A percentile compares a stretch with the other conserved stretches of the same genome.
Evolutionary conservation across 2,113 vertebrate genomes (phyloP).

Genomic region (Bathybates hornii): DNA sequence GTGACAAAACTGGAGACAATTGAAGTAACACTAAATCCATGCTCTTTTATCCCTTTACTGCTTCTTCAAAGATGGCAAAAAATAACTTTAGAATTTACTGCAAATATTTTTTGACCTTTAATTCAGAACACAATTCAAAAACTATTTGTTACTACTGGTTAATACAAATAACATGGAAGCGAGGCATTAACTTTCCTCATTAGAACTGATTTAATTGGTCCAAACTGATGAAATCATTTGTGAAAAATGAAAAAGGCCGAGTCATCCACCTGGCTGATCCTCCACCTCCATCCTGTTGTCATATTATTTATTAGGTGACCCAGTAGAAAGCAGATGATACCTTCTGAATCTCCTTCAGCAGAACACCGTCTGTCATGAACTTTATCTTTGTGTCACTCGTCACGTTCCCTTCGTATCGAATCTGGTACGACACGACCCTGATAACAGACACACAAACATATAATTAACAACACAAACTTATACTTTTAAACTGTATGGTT

Average conservation of each 20-base stretch:
- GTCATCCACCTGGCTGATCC: background rate
- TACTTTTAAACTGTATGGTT: background rate
- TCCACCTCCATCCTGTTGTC: background rate
- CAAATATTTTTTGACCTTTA: background rate
- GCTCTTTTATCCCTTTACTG: background rate
- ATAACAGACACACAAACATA: background rate
- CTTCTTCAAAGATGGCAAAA: background rate
- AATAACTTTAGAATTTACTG: background rate
- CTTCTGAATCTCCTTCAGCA: constrained; percentile 95
- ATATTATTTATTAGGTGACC: background rate
- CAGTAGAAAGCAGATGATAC: constrained; percentile 44
- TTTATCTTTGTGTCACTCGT: constrained; percentile 88
- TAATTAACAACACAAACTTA: background rate
- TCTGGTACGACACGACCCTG: constrained; percentile 93
- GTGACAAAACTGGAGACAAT: background rate
- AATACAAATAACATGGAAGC: background rate
- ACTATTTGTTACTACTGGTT: background rate
- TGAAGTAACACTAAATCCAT: background rate
- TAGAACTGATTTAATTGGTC: background rate
- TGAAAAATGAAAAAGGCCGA: accelerated
- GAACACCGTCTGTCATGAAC: constrained; percentile 96
- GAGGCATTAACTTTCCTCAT: background rate
- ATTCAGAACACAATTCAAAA: background rate
- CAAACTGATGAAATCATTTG: background rate
- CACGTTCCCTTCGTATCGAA: constrained; percentile 92